Evolutionary conservation across 2,113 vertebrate species (phyloP), one percentile per base, ranked within the genome.

Genomic region (Shinisaurus crocodilurus): DNA sequence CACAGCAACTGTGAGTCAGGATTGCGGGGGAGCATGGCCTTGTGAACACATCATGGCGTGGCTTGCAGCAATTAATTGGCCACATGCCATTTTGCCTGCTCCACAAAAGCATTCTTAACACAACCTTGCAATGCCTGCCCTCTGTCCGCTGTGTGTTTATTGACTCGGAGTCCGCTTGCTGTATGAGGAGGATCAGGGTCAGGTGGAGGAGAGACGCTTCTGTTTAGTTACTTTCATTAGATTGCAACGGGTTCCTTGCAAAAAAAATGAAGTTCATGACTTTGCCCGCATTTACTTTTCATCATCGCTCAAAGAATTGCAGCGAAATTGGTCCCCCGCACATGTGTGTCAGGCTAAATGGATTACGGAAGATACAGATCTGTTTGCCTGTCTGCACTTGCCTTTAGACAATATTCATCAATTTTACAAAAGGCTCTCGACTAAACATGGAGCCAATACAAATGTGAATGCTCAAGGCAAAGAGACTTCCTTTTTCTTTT

Each of bases 331-430:
- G 94, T 95, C 90, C 18, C 50, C 90, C 20, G 89, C 94, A 94
- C 81, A 0, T 90, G 95, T 91, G 95, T 86, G 85, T 96, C 96
- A 94, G 84, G 93, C 96, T 97, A 97, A 98, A 97, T 97, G 96
- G 96, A 97, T 97, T 95, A 95, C 95, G 91, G 96, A 94, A 97
- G 97, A 97, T 97, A 97, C 96, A 95, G 96, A 97, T 98, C 97
- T 96, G 94, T 96, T 97, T 94, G 95, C 96, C 96, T 97, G 97
- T 97, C 97, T 96, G 96, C 97, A 96, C 97, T 97, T 96, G 97
- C 95, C 96, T 96, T 97, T 97, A 96, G 96, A 97, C 97, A 95
- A 96, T 96, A 97, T 97, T 96, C 96, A 97, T 97, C 97, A 97
- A 94, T 96, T 97, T 96, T 97, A 97, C 95, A 94, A 96, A 90